Conservation (phyloP, 2,113 vertebrate genomes). For the Pteruthius melanotis region DNA sequence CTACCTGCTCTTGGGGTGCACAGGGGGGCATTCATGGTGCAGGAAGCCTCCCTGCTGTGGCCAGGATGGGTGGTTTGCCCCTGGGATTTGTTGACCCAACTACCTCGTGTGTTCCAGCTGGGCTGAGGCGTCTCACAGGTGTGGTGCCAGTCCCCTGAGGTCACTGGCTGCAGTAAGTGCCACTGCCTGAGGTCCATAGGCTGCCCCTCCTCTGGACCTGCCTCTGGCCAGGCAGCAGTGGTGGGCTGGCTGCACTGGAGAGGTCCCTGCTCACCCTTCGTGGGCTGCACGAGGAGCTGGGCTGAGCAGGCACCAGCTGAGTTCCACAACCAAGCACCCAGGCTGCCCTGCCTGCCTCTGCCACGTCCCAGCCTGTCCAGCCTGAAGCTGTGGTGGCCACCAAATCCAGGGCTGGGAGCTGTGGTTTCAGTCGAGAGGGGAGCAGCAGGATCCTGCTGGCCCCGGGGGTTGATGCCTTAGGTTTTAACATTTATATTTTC, state of each 20-base stretch:
- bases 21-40: neutral
- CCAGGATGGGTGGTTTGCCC: neutral
- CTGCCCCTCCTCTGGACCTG: neutral
- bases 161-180: neutral
- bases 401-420: neutral
- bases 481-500: no score
- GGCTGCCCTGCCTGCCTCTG: neutral
- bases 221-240: neutral
- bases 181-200: neutral
- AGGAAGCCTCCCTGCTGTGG: neutral
- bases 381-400: neutral
- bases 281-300: neutral
- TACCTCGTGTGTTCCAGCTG: neutral
- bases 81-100: fast-evolving
- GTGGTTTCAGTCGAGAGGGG: neutral
- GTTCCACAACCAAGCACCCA: neutral
- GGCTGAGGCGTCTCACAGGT: neutral
- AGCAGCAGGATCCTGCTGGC: fast-evolving
- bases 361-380: neutral
- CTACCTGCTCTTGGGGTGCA: neutral
- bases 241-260: fast-evolving
- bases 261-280: neutral
- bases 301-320: neutral
- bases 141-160: neutral
- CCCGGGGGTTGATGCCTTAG: no score